Base-by-base conservation (phyloP, 2,888 invertebrate genomes). In the Candidula unifasciata region DNA sequence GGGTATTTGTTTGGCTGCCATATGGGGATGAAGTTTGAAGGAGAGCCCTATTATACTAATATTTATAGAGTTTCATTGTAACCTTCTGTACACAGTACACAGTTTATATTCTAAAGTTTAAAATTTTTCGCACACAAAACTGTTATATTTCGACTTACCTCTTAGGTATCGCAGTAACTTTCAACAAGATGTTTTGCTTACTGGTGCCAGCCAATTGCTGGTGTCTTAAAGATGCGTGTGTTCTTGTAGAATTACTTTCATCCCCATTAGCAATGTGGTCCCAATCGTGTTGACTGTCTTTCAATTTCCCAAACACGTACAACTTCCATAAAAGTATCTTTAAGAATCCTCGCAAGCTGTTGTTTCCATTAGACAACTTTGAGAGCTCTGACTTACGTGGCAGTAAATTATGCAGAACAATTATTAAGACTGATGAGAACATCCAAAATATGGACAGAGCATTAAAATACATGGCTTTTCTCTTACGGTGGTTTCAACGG, bases 371-470 rank as follows among this genome's bases (percentile, higher is more conserved):
- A 10, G 44, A 44, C 44, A 44, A 44, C 8, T 44, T 44, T 44
- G 44, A 44, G 30, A 60, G 30, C 52, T 71, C 21, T 54, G 10
- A 57, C 13, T n/a, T 57, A n/a, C 2, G 0, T 35, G 71, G 54
- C 35, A 81, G 35, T 30, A 81, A 37, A 24, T 35, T 35, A 73
- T 71, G 35, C 8, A 18, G 21, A 16, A 44, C 18, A 71, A 81
- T 10, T 8, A 81, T n/a, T n/a, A 13, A 10, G 16, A 81, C 57
- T 3, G 80, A 30, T 52, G 57, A 52, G 8, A 71, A 18, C 35
- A 81, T 5, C 80, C 80, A 81, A 71, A 81, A 57, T 57, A 57
- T n/a, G 6, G 80, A 71, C 57, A 81, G 57, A 71, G 35, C 33
- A 33, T 71, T 71, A 35, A 24, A 27, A 82, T 66, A 82, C 66